Evolutionary conservation across 2,888 invertebrate species (phyloP), one percentile per base, ranked within the genome.

Genomic region (Noctua comes): DNA sequence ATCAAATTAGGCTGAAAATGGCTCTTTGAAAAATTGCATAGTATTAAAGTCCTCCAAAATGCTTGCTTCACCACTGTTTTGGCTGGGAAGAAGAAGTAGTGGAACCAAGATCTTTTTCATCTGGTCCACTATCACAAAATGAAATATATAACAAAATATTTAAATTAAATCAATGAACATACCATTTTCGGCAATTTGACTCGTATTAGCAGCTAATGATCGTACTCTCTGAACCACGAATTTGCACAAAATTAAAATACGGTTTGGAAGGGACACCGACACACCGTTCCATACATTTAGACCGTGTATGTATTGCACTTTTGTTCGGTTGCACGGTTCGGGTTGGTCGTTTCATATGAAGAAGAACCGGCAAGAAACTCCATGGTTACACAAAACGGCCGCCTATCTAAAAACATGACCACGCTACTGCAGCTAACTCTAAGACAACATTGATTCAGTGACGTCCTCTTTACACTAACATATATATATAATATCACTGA

Each of bases 401-500:
- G 21, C 5, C 68, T 40, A 59, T 40, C 21, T 40, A 46, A 8
- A 51, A 48, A 51, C 62, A 68, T 18, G 36, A 21, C 2, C 51
- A 10, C 48, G 2, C 6, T 4, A 8, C 40, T 43, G 21, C 43
- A 5, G 6, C 27, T 13, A 21, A 13, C n/a, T 31, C 51, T 36
- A 62, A 59, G 1, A 59, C 18, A 8, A 2, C 66, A 13, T 36
- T 43, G 59, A 73, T 80, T 36, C 43, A 51, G 16, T 66, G 6
- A 0, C 24, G 18, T 54, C 51, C 59, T 68, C 36, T 46, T 62
- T 36, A 36, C 24, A 27, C 16, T 8, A 73, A 46, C n/a, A n/a
- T n/a, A n/a, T n/a, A n/a, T n/a, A n/a, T 36, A 64, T 73, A 59
- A 43, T 59, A 82, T 36, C 48, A 57, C 51, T 82, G 76, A 76